A percentile compares a stretch with the other conserved stretches of the same genome.
Conservation (phyloP, 2,113 vertebrate species). For the Anas platyrhynchos region DNA sequence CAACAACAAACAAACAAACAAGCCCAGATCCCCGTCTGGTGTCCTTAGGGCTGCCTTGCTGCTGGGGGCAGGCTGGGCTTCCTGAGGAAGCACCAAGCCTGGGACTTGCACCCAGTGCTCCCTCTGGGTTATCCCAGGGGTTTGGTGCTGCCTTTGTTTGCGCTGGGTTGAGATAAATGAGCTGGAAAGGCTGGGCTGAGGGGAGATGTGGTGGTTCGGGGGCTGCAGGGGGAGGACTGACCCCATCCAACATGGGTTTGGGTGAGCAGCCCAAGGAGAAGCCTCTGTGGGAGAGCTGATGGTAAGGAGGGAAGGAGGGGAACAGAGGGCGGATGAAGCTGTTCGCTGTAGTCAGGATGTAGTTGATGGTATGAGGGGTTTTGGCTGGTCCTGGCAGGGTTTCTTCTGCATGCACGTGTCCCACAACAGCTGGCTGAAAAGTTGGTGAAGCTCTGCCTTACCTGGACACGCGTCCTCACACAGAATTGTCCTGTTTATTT, state of each 20-base stretch:
- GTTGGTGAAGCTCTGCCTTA: neutral
- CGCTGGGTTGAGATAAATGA: neutral
- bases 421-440: neutral
- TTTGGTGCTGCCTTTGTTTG: neutral
- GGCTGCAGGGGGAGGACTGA: neutral
- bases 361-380: neutral
- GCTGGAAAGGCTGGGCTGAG: neutral
- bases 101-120: neutral
- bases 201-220: too few species aligned
- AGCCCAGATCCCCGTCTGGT: neutral
- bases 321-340: neutral
- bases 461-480: neutral
- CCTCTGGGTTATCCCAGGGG: neutral
- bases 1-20: neutral
- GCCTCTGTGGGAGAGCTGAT: neutral
- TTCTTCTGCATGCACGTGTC: fast-evolving
- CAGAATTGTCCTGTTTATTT: neutral
- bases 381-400: neutral
- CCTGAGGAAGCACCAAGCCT: fast-evolving
- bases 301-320: neutral
- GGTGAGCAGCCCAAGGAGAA: neutral
- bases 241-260: fast-evolving
- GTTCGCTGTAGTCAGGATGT: fast-evolving
- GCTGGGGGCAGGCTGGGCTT: neutral
- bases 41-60: neutral